Evolutionary conservation across 2,888 invertebrate species (phyloP).

Genomic region (Alentia gelatinosa): DNA sequence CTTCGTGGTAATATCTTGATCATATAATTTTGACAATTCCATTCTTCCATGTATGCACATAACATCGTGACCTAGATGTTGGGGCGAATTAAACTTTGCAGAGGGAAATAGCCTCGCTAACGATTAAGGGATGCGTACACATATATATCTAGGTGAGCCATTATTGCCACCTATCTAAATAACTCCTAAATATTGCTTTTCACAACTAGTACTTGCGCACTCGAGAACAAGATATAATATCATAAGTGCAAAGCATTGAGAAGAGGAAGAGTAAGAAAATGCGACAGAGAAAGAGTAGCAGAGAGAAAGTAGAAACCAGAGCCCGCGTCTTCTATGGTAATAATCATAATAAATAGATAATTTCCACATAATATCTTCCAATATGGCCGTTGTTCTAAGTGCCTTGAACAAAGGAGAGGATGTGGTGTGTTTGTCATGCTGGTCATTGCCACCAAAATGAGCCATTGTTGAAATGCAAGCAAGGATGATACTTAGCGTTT

Average conservation of each 20-base stretch:
- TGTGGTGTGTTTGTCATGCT: constrained; percentile 15
- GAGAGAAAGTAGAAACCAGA: constrained; percentile 22
- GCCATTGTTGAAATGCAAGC: constrained; percentile 1
- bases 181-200: not conserved
- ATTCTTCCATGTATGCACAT: not conserved
- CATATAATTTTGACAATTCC: not conserved
- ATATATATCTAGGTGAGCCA: not conserved
- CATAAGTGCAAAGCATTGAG: constrained; percentile 22
- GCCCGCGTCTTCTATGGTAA: not conserved
- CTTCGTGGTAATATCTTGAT: not conserved
- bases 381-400: constrained; percentile 33
- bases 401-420: not conserved
- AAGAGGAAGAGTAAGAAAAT: constrained; percentile 52
- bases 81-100: not conserved
- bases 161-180: not conserved
- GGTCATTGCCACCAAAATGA: not conserved
- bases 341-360: not conserved
- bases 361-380: constrained; percentile 11
- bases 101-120: not conserved
- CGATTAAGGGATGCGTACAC: not conserved
- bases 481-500: too few species aligned
- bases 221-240: not conserved
- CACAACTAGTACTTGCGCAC: not conserved
- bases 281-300: constrained; percentile 46
- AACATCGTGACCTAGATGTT: not conserved